Evolutionary conservation across 2,113 vertebrate species (phyloP).

Genomic region (Lophius piscatorius): DNA sequence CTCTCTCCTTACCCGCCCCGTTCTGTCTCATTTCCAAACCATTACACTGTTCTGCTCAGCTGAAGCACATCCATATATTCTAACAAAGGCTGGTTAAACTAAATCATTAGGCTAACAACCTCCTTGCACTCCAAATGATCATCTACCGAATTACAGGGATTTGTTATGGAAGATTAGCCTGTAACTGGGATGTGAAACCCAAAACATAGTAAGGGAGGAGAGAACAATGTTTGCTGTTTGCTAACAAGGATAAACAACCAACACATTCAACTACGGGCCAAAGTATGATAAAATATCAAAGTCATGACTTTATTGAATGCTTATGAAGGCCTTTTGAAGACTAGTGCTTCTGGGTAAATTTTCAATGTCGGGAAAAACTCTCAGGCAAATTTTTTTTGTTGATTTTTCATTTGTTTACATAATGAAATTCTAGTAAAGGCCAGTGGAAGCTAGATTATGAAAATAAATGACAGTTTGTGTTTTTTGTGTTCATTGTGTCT

Average conservation of each 20-base stretch:
- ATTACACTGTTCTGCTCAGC: slow-evolving; percentile 93
- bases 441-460: no score
- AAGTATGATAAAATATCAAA: no score
- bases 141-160: slow-evolving; percentile 91
- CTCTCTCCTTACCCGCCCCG: slow-evolving; percentile 53
- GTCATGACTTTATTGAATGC: neutral
- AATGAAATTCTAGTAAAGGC: no score
- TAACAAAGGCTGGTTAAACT: slow-evolving; percentile 98
- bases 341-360: no score
- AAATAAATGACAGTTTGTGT: no score
- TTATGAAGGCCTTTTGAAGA: neutral
- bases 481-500: no score
- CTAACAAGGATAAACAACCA: neutral
- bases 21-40: slow-evolving; percentile 88
- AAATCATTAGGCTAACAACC: slow-evolving; percentile 99
- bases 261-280: no score
- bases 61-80: slow-evolving; percentile 94
- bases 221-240: slow-evolving; percentile 53
- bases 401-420: no score
- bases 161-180: slow-evolving; percentile 94
- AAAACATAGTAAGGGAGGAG: slow-evolving; percentile 31
- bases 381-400: no score
- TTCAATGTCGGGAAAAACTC: no score
- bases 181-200: slow-evolving; percentile 77
- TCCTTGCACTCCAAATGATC: slow-evolving; percentile 96